phyloP scores from a whole-genome alignment of 2,888 invertebrate species.

The Philhelius pedissequus region DNA sequence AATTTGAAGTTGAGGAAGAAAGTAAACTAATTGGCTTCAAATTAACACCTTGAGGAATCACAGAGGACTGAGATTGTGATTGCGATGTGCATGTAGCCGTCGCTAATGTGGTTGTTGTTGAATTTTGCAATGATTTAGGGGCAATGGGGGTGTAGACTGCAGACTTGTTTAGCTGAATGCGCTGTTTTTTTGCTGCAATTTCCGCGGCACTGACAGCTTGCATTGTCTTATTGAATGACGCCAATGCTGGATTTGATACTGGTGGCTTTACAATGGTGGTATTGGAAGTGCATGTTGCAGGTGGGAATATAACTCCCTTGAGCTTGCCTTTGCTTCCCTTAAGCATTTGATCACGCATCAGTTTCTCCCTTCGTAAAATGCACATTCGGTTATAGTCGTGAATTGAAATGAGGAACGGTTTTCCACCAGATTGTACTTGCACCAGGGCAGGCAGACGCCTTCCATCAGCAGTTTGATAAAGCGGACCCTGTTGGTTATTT shows the following conservation, averaged over 20 bases:
- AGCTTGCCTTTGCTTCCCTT: constrained; percentile 71
- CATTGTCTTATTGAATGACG: constrained; percentile 52
- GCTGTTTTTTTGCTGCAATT: constrained; percentile 37
- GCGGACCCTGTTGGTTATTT: constrained; percentile 74
- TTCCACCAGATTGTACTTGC: constrained; percentile 88
- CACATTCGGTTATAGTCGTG: constrained; percentile 91
- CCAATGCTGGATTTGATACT: background rate
- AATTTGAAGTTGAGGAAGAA: constrained; percentile 1
- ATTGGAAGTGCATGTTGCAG: constrained; percentile 35
- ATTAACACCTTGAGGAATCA: constrained; percentile 16
- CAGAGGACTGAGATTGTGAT: constrained; percentile 63
- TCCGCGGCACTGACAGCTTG: constrained; percentile 31
- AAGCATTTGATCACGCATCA: constrained; percentile 82
- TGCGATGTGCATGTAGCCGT: constrained; percentile 44
- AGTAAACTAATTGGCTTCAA: constrained; percentile 43
- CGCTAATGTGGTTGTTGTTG: constrained; percentile 44
- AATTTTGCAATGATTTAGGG: constrained; percentile 30
- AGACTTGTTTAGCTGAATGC: constrained; percentile 22
- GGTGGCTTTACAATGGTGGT: constrained; percentile 13
- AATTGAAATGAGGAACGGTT: constrained; percentile 88
- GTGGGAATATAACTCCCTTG: constrained; percentile 23
- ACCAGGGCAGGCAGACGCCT: constrained; percentile 83
- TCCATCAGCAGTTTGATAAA: constrained; percentile 82
- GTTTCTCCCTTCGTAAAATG: constrained; percentile 84
- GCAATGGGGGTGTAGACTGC: constrained; percentile 35